Conservation (phyloP, 2,888 invertebrate genomes). For the Anticlea derivata region DNA sequence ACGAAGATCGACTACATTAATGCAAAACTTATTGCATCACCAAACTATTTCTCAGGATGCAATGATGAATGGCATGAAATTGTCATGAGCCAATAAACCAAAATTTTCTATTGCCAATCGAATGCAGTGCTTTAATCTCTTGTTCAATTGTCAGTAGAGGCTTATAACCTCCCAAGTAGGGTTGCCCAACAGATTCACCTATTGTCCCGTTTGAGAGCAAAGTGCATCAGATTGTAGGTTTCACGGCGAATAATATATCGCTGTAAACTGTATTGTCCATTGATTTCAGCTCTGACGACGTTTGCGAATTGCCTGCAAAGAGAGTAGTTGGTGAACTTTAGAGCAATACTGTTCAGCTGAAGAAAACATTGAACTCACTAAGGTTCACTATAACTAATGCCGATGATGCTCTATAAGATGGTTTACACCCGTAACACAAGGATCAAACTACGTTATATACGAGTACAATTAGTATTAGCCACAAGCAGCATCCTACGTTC, state of each 20-base stretch:
- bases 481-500: too few species aligned
- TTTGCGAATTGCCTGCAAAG: constrained; percentile 7
- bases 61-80: too few species aligned
- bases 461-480: too few species aligned
- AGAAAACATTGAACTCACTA: not conserved
- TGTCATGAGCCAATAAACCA: constrained; percentile 3
- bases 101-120: not conserved
- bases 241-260: constrained; percentile 55
- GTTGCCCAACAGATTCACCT: constrained; percentile 58
- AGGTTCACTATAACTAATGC: too few species aligned
- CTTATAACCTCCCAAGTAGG: constrained; percentile 32
- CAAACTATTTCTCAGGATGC: too few species aligned
- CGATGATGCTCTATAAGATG: not conserved
- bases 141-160: constrained; percentile 22
- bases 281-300: constrained; percentile 36
- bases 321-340: constrained; percentile 1
- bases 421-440: too few species aligned
- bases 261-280: constrained; percentile 55
- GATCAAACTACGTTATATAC: too few species aligned
- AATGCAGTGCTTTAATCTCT: constrained; percentile 12
- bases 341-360: constrained; percentile 2
- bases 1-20: too few species aligned
- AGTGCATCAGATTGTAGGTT: constrained; percentile 65
- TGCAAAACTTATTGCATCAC: too few species aligned
- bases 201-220: constrained; percentile 56